Evolutionary conservation across 92 coral and sea anemone species (phyloP).

Genomic region (Pocillopora meandrina): DNA sequence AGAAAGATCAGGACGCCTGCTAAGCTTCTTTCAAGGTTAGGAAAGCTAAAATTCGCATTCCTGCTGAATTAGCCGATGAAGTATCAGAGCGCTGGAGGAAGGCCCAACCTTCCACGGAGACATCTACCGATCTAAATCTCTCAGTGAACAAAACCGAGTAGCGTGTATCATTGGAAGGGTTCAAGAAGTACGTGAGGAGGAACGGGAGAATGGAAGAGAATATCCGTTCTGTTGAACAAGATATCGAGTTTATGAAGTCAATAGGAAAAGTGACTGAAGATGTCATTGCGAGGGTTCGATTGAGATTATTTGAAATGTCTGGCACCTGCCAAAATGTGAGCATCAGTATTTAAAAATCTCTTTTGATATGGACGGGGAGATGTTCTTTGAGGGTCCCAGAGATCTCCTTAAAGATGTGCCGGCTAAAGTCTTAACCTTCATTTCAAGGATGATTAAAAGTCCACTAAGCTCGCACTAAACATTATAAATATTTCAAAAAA

Average conservation of each 20-base stretch:
- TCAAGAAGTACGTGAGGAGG: not conserved
- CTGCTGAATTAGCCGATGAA: slow-evolving; percentile 10
- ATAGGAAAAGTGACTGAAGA: not conserved
- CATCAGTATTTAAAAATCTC: slow-evolving; percentile 14
- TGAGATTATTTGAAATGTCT: not conserved
- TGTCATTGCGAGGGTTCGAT: not conserved
- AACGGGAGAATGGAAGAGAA: not conserved
- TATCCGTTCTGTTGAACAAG: slow-evolving; percentile 2
- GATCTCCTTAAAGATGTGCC: slow-evolving; percentile 6
- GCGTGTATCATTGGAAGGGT: slow-evolving; percentile 6
- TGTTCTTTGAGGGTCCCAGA: slow-evolving; percentile 13
- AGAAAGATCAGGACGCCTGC: not conserved
- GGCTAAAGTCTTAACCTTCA: slow-evolving; percentile 1
- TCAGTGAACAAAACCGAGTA: not conserved
- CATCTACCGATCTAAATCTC: not conserved
- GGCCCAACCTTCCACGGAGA: not conserved
- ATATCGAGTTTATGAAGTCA: not conserved
- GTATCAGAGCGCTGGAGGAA: slow-evolving; percentile 10
- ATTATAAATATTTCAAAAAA: not conserved
- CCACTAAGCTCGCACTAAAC: slow-evolving; percentile 1
- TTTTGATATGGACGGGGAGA: slow-evolving; percentile 5
- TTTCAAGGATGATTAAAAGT: slow-evolving; percentile 44
- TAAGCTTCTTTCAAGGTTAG: not conserved
- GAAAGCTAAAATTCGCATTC: slow-evolving; percentile 12
- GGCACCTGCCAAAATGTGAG: not conserved